A percentile compares a stretch with the other conserved stretches of the same genome.
Conservation (phyloP, 2,888 invertebrate species). For the Cybosia mesomella region DNA sequence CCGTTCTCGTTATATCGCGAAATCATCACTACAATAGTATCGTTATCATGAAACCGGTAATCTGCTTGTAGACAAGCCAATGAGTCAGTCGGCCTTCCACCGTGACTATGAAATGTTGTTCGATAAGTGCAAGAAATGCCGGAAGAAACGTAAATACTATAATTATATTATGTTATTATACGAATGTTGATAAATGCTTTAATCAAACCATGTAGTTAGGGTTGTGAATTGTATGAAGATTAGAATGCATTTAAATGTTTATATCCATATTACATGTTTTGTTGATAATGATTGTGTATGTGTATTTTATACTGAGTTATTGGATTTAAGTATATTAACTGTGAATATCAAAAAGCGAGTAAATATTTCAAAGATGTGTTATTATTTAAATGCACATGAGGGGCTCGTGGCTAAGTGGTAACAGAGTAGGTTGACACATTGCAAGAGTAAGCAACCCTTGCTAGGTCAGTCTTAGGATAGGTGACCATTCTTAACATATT, state of each 20-base stretch:
- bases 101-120: constrained; percentile 66
- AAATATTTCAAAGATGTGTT: no score
- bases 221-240: neutral
- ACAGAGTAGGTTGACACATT: no score
- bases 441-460: no score
- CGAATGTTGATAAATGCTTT: neutral
- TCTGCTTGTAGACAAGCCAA: constrained; percentile 7
- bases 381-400: no score
- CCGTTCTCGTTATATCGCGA: neutral
- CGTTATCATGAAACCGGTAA: constrained; percentile 19
- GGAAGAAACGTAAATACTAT: constrained; percentile 60
- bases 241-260: neutral
- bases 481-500: no score
- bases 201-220: neutral
- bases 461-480: no score
- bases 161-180: neutral
- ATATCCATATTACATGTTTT: neutral
- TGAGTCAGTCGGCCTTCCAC: constrained; percentile 10
- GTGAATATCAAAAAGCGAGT: neutral
- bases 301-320: neutral
- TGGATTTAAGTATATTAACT: neutral
- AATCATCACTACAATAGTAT: constrained; percentile 11
- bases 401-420: no score
- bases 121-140: constrained; percentile 77
- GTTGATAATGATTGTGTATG: neutral